phyloP scores from a whole-genome alignment of 2,888 invertebrate species.

The Eucera pruinosa region DNA sequence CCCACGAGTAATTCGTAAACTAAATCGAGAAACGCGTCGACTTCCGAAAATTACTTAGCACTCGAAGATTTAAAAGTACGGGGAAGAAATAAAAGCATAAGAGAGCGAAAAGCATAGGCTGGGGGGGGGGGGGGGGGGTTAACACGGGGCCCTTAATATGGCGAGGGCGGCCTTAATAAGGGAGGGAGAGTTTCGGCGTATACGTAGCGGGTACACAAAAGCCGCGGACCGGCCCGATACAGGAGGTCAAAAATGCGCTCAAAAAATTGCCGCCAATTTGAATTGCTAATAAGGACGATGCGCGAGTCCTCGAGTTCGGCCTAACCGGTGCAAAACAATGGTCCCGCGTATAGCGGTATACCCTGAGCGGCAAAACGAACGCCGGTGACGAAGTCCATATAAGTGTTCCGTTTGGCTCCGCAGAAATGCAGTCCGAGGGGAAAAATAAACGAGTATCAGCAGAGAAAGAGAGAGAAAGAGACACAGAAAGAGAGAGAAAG shows the following conservation, averaged over 20 bases:
- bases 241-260: slow-evolving; percentile 85
- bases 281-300: slow-evolving; percentile 83
- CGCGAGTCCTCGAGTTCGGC: slow-evolving; percentile 73
- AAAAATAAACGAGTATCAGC: slow-evolving; percentile 78
- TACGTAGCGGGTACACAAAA: slow-evolving; percentile 64
- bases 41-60: too few relatives aligned
- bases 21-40: too few relatives aligned
- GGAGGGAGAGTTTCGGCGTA: slow-evolving; percentile 81
- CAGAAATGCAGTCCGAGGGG: slow-evolving; percentile 81
- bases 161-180: slow-evolving; percentile 84
- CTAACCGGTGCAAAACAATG: slow-evolving; percentile 83
- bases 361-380: slow-evolving; percentile 78
- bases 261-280: slow-evolving; percentile 85
- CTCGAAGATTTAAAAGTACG: too few relatives aligned
- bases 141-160: slow-evolving; percentile 79
- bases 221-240: slow-evolving; percentile 79
- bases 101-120: not conserved
- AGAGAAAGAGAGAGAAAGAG: slow-evolving; percentile 39
- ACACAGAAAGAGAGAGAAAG: slow-evolving; percentile 36
- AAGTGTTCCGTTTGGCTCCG: slow-evolving; percentile 83
- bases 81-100: not conserved
- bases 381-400: slow-evolving; percentile 83
- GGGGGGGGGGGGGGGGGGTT: slow-evolving; percentile 16
- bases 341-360: slow-evolving; percentile 81
- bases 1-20: too few relatives aligned